Base-by-base conservation (phyloP, 1,140 invertebrate species). In the Eciton burchellii region DNA sequence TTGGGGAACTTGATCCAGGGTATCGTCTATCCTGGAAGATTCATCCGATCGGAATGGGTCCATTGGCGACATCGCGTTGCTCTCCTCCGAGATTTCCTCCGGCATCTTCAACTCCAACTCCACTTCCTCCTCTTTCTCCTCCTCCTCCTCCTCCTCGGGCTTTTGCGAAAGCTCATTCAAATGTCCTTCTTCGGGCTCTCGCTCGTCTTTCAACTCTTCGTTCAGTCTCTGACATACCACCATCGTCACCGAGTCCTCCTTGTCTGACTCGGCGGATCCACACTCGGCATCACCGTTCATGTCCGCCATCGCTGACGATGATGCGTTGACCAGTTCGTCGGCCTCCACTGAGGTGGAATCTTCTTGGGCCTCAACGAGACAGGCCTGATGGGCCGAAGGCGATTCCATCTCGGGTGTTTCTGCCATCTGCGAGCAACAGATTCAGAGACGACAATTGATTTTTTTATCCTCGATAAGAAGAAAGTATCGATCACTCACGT, bases 331-430 rank as follows among this genome's bases (percentile, higher is more conserved):
- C 29, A 59, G 5, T 29, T 16, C 19, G 41, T 16, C 19, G 41
- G n/a, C 3, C 3, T 89, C 89, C 66, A 86, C 84, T 84, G 90
- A 86, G 88, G 77, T 93, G 88, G 89, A 91, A 90, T 90, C 90
- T 81, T 91, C 91, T 87, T 91, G 90, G 86, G 83, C 91, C 88
- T 89, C 84, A 76, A 87, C 79, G 59, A 63, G 77, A 26, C 54
- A 62, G 47, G 84, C 90, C 83, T 89, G 72, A 76, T 21, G 63
- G 84, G 85, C 90, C 89, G 65, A 90, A 91, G 91, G 72, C 81
- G 88, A 91, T 91, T 94, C 92, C 93, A 94, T 94, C 88, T 91
- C 90, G 89, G 82, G 73, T 35, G 45, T 82, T 70, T 84, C 79
- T 83, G 62, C 47, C 63, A 77, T 87, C 92, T 92, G 84, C 59